phyloP scores from a whole-genome alignment of 1,140 invertebrate species.

The Trachymyrmex cornetzi region DNA sequence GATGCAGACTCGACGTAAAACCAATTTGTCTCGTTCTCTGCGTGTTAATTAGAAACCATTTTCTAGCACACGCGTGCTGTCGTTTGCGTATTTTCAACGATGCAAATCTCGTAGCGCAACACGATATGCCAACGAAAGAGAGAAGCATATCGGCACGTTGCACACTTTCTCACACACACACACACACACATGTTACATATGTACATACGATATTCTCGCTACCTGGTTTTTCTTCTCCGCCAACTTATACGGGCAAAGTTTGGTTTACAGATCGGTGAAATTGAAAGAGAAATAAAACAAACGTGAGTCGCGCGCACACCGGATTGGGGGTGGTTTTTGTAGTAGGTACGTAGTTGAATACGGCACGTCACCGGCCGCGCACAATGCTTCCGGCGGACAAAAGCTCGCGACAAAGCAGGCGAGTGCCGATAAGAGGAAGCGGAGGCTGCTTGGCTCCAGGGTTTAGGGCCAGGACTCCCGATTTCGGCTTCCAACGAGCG shows the following conservation, averaged over 20 bases:
- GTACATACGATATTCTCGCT: background rate
- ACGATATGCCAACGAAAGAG: background rate
- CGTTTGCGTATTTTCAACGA: conserved; percentile 45
- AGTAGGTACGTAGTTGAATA: conserved; percentile 57
- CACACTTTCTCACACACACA: background rate
- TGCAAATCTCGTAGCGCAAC: conserved; percentile 42
- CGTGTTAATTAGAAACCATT: conserved; percentile 55
- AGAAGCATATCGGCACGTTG: conserved; percentile 11
- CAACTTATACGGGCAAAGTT: conserved; percentile 49
- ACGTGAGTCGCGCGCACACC: conserved; percentile 17
- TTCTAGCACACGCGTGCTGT: conserved; percentile 21
- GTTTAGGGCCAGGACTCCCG: conserved; percentile 33
- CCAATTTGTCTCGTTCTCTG: conserved; percentile 21
- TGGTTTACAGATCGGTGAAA: conserved; percentile 19
- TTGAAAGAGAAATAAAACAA: conserved; percentile 62
- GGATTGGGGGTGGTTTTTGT: conserved; percentile 38
- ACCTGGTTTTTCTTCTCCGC: background rate
- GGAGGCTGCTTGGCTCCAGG: conserved; percentile 32
- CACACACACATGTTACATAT: too few relatives aligned
- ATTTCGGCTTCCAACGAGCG: conserved; percentile 67
- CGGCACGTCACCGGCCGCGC: conserved; percentile 39
- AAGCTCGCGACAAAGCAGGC: conserved; percentile 70
- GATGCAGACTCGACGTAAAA: background rate
- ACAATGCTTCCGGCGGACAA: conserved; percentile 70
- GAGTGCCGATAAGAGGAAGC: conserved; percentile 74